These are phyloP conservation scores for Macrostomum lignano DNA, from an alignment of 1,140 invertebrate genomes.

Conservation along the genomic window DNA sequence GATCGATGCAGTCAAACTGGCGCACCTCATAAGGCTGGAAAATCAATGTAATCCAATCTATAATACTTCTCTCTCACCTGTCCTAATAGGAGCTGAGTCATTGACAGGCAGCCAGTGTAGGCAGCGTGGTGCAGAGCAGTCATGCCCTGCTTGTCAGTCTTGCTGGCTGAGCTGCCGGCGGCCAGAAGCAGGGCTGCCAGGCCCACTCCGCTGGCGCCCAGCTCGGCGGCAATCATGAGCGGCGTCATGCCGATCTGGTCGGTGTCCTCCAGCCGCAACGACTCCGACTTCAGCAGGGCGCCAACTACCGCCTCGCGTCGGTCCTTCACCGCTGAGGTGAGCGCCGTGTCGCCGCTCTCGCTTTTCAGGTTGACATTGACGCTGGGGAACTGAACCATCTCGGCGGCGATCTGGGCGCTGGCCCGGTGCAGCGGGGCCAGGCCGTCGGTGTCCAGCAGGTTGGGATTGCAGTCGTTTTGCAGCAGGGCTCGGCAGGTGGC, in stretches of 20 bases:
- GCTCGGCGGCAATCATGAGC: constrained; percentile 7
- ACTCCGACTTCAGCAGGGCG: constrained; percentile 5
- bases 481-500: constrained; percentile 1
- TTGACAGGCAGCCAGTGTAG: constrained; percentile 4
- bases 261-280: constrained; percentile 2
- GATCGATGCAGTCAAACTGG: too few species aligned
- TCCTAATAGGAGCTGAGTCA: constrained; percentile 2
- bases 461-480: constrained; percentile 6
- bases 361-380: constrained; percentile 7
- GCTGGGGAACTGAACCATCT: constrained; percentile 3
- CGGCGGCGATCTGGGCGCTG: constrained; percentile 3
- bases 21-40: too few species aligned
- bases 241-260: constrained; percentile 7
- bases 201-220: constrained; percentile 1
- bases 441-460: constrained; percentile 4
- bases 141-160: constrained; percentile 7
- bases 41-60: too few species aligned
- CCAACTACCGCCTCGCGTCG: not conserved
- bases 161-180: not conserved
- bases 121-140: constrained; percentile 7
- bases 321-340: constrained; percentile 6
- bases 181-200: not conserved
- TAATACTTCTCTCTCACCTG: too few species aligned
- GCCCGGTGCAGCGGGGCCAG: constrained; percentile 3
- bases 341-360: constrained; percentile 5